phyloP scores from a whole-genome alignment of 2,888 invertebrate genomes.

The Tanytarsus gracilentus region DNA sequence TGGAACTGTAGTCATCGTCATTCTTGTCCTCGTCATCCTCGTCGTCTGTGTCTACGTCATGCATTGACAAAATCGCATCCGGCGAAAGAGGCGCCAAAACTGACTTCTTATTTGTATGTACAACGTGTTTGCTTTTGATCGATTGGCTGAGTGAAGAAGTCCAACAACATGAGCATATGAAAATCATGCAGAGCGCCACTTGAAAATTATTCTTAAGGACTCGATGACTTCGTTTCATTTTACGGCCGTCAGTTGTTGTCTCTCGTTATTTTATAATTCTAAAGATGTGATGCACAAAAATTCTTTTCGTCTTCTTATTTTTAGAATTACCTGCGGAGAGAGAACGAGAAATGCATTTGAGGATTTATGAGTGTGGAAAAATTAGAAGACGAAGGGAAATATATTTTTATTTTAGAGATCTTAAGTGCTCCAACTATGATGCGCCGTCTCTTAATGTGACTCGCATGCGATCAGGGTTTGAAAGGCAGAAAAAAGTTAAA shows the following conservation, averaged over 20 bases:
- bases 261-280: slow-evolving; percentile 1
- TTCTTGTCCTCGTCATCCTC: slow-evolving; percentile 14
- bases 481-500: no score
- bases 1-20: slow-evolving; percentile 2
- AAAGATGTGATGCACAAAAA: background rate
- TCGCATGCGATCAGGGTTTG: no score
- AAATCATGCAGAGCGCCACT: slow-evolving; percentile 24
- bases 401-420: no score
- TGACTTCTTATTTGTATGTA: slow-evolving; percentile 19
- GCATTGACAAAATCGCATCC: background rate
- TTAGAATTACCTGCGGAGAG: slow-evolving; percentile 10
- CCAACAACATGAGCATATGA: slow-evolving; percentile 23
- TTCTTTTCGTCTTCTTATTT: slow-evolving; percentile 1
- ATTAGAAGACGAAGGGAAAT: no score
- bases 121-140: slow-evolving; percentile 22
- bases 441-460: no score
- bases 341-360: background rate
- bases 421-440: no score
- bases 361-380: slow-evolving; percentile 10
- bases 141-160: slow-evolving; percentile 27
- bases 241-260: background rate
- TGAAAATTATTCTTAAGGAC: slow-evolving; percentile 28
- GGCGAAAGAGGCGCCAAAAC: slow-evolving; percentile 23
- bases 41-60: background rate
- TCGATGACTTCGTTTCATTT: slow-evolving; percentile 17